These are phyloP conservation scores for Alectura lathami DNA, from an alignment of 2,113 vertebrate species.

Conservation along the genomic window DNA sequence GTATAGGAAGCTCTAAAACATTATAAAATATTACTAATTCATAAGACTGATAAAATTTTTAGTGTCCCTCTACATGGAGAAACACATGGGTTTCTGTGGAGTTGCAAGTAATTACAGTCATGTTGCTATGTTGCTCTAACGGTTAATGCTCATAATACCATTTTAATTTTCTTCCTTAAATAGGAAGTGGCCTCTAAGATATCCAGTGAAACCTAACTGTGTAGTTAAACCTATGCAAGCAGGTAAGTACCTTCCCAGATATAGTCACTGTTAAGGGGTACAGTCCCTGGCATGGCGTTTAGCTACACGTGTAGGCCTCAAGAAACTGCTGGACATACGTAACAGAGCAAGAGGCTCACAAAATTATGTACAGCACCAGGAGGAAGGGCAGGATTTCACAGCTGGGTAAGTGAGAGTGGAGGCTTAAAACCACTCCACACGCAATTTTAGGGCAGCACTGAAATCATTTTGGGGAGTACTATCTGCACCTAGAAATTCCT, in stretches of 20 bases:
- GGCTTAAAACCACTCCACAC: background rate
- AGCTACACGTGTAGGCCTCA: background rate
- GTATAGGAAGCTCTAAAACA: background rate
- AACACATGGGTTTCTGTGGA: background rate
- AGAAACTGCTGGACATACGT: background rate
- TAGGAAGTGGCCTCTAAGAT: background rate
- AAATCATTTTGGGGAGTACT: background rate
- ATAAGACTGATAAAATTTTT: background rate
- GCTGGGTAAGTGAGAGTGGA: background rate
- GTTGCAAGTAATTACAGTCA: background rate
- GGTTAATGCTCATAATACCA: background rate
- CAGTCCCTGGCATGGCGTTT: background rate
- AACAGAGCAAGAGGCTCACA: background rate
- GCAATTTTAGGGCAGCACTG: background rate
- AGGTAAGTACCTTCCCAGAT: background rate
- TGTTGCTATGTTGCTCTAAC: background rate
- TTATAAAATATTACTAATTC: background rate
- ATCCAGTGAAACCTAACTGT: background rate
- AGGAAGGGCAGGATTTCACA: background rate
- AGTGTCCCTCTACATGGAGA: background rate
- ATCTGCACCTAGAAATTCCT: background rate
- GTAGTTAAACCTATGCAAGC: background rate
- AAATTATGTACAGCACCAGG: background rate
- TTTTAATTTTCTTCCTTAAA: background rate
- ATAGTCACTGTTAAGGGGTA: background rate